phyloP scores from a whole-genome alignment of 2,113 vertebrate genomes.

The Mandrillus leucophaeus region DNA sequence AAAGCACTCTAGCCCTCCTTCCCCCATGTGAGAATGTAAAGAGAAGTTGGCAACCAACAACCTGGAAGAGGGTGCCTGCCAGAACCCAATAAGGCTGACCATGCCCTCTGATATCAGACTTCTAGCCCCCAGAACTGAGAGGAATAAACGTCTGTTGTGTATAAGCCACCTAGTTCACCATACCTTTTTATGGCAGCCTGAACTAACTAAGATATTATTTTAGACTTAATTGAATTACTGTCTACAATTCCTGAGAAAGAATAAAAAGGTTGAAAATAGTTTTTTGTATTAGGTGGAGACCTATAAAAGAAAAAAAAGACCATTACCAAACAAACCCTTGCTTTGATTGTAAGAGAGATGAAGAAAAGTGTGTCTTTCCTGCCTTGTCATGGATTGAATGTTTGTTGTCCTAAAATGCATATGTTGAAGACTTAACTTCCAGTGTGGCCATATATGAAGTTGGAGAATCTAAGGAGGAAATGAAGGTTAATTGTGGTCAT shows the following conservation, averaged over 20 bases:
- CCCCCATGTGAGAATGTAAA: background rate
- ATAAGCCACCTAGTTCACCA: too few species aligned
- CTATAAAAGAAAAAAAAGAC: background rate
- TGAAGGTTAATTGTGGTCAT: background rate
- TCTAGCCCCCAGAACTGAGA: background rate
- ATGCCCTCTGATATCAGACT: background rate
- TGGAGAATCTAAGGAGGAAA: background rate
- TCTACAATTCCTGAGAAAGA: background rate
- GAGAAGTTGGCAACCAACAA: background rate
- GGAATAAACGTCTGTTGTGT: background rate
- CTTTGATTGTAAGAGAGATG: background rate
- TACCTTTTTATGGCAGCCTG: background rate
- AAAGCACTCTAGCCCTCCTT: background rate
- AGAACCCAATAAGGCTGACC: background rate
- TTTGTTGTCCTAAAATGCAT: background rate
- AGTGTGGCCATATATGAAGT: background rate
- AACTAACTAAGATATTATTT: background rate
- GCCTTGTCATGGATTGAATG: background rate
- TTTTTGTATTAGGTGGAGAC: background rate
- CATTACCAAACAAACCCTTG: rapidly evolving
- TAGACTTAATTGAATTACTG: background rate
- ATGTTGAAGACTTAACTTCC: background rate
- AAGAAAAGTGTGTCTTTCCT: background rate
- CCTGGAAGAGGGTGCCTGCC: background rate
- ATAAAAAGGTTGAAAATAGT: background rate